Evolutionary conservation across 2,888 invertebrate species (phyloP), one percentile per base, ranked within the genome.

Genomic region (Andrena fulva): DNA sequence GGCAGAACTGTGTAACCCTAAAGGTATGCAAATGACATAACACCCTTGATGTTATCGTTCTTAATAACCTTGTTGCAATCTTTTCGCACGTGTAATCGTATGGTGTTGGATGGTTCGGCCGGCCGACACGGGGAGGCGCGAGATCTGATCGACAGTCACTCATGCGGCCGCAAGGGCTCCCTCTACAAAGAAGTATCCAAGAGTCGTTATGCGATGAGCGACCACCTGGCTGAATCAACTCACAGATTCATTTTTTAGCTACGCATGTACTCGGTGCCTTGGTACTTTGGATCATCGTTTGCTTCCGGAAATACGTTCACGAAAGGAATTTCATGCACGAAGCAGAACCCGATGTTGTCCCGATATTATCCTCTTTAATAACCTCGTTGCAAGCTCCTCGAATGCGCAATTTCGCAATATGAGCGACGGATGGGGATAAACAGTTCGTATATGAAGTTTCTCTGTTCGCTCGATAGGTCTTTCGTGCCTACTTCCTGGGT

Each of bases 41-140:
- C 56, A 31, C 69, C 20, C 48, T 66, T 52, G 78, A 80, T 80
- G 60, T 68, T 81, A 81, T 73, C 81, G 52, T 48, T 50, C 54
- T 62, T 73, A 79, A 78, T 73, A 81, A 78, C 78, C 78, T 78
- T 79, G 81, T 78, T 66, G 78, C 73, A 64, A 69, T 81, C 68
- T 81, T 78, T 72, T 73, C 63, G 50, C 73, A 73, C 81, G 64
- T 73, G 78, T 73, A 81, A 78, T 73, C 64, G 78, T 52, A 63
- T 29, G 52, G 70, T 77, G 62, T 50, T 71, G 24, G 66, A 27
- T 63, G 35, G 24, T 12, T 50, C 68, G 68, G 27, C 59, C 50
- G 68, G 16, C 59, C 56, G 64, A 77, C 72, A 56, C 16, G 63
- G 8, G 27, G 52, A 20, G 68, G 56, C 48, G 69, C 64, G 79